phyloP scores from a whole-genome alignment of 2,888 invertebrate genomes.

The Plagiodera versicolora region DNA sequence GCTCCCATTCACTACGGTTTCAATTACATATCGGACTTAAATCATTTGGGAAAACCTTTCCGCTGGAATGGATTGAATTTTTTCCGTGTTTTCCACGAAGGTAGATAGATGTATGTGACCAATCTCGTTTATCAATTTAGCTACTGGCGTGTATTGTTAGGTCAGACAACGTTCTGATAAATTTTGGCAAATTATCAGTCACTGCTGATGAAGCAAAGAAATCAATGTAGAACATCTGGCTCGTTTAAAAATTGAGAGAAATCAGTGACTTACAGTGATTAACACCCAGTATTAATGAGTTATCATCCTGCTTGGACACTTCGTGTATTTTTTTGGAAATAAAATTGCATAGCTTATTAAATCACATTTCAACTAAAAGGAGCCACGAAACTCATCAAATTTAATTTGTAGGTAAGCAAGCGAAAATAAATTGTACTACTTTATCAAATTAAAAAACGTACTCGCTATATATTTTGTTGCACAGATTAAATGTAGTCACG shows the following conservation, averaged over 20 bases:
- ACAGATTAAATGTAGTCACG: not conserved
- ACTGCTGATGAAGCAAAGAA: no score
- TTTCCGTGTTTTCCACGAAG: conserved; percentile 5
- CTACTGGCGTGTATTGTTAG: no score
- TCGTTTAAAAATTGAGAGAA: no score
- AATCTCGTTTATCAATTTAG: no score
- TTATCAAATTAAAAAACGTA: not conserved
- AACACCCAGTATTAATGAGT: no score
- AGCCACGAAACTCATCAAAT: not conserved
- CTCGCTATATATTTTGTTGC: not conserved
- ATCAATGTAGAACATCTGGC: no score
- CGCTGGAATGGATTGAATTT: conserved; percentile 18
- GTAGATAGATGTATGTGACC: not conserved
- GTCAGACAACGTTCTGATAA: no score
- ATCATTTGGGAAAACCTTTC: conserved; percentile 22
- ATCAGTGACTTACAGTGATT: no score
- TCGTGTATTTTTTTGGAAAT: no score
- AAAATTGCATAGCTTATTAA: not conserved
- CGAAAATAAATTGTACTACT: not conserved
- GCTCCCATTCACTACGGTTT: conserved; percentile 18
- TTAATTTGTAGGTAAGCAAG: not conserved
- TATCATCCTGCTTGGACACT: no score
- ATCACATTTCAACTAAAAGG: not conserved
- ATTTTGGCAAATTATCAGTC: no score
- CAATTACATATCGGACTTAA: conserved; percentile 29